phyloP scores from a whole-genome alignment of 2,888 invertebrate genomes.

The Polymixis lichenea region DNA sequence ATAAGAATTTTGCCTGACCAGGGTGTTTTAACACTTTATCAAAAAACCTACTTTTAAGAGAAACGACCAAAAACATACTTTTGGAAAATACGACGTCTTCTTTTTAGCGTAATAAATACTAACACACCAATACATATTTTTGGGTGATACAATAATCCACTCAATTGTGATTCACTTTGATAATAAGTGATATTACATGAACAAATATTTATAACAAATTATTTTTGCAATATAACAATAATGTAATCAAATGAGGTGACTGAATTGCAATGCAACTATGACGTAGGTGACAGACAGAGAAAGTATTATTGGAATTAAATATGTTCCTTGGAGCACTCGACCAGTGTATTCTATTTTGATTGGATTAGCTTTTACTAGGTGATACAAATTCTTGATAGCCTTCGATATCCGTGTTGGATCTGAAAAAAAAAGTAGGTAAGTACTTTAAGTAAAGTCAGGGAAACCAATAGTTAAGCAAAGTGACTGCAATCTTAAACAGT shows the following conservation, averaged over 20 bases:
- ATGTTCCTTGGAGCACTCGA: slow-evolving; percentile 31
- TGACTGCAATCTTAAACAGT: no score
- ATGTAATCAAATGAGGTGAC: slow-evolving; percentile 44
- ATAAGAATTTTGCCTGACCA: no score
- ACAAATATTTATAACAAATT: no score
- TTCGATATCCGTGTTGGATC: slow-evolving; percentile 24
- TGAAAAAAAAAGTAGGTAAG: slow-evolving; percentile 28
- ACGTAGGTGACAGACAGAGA: slow-evolving; percentile 44
- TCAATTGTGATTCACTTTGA: no score
- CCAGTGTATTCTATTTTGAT: slow-evolving; percentile 28
- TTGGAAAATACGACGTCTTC: no score
- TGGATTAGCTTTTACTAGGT: slow-evolving; percentile 28
- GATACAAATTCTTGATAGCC: not conserved
- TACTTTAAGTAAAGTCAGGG: not conserved
- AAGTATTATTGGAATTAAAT: slow-evolving; percentile 48
- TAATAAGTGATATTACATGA: no score
- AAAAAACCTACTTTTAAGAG: fast-evolving
- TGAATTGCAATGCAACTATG: slow-evolving; percentile 53
- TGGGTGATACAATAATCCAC: no score
- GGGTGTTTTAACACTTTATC: no score
- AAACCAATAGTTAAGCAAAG: no score
- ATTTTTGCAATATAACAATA: not conserved
- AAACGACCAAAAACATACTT: no score
- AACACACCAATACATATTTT: no score
- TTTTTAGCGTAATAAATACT: no score